A percentile compares a stretch with the other conserved stretches of the same genome.
Conservation (phyloP, 2,888 invertebrate species). For the Frankliniella intonsa region DNA sequence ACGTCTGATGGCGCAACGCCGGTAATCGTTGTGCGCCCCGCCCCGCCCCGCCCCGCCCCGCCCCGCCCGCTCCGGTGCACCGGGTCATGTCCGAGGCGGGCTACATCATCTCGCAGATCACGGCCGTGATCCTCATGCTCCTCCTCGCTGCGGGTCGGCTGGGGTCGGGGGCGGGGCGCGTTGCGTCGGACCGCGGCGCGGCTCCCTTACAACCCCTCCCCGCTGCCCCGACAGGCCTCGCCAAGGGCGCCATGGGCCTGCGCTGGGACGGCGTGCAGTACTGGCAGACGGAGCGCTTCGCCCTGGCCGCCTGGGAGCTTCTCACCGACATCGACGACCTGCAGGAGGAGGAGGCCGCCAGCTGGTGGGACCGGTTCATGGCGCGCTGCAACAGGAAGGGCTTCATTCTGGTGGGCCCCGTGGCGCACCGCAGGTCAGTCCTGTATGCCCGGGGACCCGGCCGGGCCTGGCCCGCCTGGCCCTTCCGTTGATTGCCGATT, state of each 20-base stretch:
- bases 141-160: background rate
- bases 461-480: background rate
- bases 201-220: background rate
- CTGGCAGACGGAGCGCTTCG: constrained; percentile 15
- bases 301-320: background rate
- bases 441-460: too few species aligned
- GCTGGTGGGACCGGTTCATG: background rate
- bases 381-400: background rate
- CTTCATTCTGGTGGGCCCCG: background rate
- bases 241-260: background rate
- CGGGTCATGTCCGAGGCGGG: constrained; percentile 14
- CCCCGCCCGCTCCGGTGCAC: background rate
- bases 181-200: background rate
- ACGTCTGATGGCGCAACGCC: background rate
- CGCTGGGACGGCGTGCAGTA: constrained; percentile 1
- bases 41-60: background rate
- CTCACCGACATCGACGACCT: background rate
- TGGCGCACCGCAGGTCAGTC: background rate
- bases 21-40: background rate
- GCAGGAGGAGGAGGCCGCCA: background rate
- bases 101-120: constrained; percentile 22
- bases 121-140: background rate
- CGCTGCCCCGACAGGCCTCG: background rate
- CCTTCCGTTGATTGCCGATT: background rate
- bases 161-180: background rate